Base-by-base conservation (phyloP, 2,888 invertebrate genomes). In the Sipunculus nudus region DNA sequence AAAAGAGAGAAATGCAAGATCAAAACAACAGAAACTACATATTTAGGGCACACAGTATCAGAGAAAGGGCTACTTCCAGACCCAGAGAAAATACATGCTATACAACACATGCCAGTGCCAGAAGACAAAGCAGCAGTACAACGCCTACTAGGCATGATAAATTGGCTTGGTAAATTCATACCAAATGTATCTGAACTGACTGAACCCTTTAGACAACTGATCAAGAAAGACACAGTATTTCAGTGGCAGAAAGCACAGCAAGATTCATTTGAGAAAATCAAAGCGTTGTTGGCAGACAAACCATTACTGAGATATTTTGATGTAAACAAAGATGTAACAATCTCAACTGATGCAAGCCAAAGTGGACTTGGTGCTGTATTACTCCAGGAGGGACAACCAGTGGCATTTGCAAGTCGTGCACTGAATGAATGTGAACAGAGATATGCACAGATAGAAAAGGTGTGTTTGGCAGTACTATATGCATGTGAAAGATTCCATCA, bases 161-260 rank as follows among this genome's bases (percentile, higher is more conserved):
- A 64, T 43, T 72, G 61, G 52, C 53, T 70, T 10, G 43, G 60
- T 10, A 67, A 65, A 48, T 72, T 67, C 55, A 62, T 73, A 35
- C 67, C 69, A 16, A 63, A 71, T 41, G 43, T 70, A 5, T 69
- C 71, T 48, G 35, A 64, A 28, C 29, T 58, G 8, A 70, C 66
- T 25, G 62, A 63, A 10, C 67, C 68, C 23, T 35, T 73, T 2
- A 38, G 67, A 25, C 39, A 25, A 19, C 58, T 71, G 19, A 43
- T 68, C 19, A 68, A 67, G 45, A 48, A 55, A 19, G 67, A 61
- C 35, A 46, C 57, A 21, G 40, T 49, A 19, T 66, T 63, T 38
- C 40, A 25, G 2, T 71, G 65, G 69, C 46, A 60, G 10, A 59
- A 48, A 21, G 55, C 59, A 54, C 73, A 70, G 25, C 54, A 70